Evolutionary conservation across 2,797 vertebrate genomes (phyloP).

Genomic region (Dipus sagitta): DNA sequence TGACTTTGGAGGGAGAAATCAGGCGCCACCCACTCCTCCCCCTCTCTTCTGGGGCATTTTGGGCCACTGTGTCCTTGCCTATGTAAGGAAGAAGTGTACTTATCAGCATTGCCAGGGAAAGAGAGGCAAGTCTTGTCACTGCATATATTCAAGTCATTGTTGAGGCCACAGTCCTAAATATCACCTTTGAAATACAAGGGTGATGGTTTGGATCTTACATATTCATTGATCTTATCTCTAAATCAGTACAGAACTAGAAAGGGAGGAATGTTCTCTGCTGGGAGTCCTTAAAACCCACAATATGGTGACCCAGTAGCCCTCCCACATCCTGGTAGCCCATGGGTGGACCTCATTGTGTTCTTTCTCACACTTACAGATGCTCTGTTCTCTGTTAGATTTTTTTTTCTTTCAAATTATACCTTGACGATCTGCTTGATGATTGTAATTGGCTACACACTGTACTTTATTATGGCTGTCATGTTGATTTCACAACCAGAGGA

Average conservation of each 20-base stretch:
- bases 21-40: no score
- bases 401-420: background rate
- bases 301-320: background rate
- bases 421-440: background rate
- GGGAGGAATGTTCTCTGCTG: background rate
- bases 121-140: background rate
- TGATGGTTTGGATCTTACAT: background rate
- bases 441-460: background rate
- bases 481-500: background rate
- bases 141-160: background rate
- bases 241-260: background rate
- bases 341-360: background rate
- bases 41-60: background rate
- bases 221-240: background rate
- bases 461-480: background rate
- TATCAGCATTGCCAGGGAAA: background rate
- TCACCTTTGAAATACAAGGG: background rate
- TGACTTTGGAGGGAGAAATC: background rate
- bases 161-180: background rate
- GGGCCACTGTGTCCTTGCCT: background rate
- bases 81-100: background rate
- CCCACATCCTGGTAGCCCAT: background rate
- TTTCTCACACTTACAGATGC: background rate
- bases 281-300: background rate
- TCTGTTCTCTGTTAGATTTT: background rate